phyloP scores from a whole-genome alignment of 2,888 invertebrate species.

The Dynastes tityus region DNA sequence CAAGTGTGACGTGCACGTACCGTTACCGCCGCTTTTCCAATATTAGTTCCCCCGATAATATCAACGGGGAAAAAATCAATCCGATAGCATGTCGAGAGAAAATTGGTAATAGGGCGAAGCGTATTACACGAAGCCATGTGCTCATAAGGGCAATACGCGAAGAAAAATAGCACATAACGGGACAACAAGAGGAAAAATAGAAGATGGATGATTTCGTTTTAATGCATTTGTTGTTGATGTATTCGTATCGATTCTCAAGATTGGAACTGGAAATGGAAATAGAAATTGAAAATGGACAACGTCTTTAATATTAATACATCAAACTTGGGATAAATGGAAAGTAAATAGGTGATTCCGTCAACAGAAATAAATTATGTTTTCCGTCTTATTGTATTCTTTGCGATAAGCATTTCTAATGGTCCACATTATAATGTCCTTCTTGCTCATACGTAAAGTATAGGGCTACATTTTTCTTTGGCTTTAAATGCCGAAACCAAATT shows the following conservation, averaged over 20 bases:
- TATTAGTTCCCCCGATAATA: slow-evolving; percentile 38
- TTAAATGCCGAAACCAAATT: no score
- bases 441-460: not conserved
- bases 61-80: slow-evolving; percentile 32
- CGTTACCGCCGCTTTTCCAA: slow-evolving; percentile 32
- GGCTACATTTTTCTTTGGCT: no score
- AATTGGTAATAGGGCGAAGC: slow-evolving; percentile 15
- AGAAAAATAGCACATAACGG: slow-evolving; percentile 9
- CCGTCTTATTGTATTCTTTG: not conserved
- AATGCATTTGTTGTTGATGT: slow-evolving; percentile 25
- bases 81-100: slow-evolving; percentile 32
- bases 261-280: slow-evolving; percentile 16
- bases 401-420: not conserved
- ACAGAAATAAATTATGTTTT: not conserved
- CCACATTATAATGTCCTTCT: not conserved
- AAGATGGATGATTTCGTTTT: slow-evolving; percentile 20
- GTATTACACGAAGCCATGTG: slow-evolving; percentile 10
- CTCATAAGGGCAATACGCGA: not conserved
- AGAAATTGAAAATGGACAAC: slow-evolving; percentile 3
- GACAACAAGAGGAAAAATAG: slow-evolving; percentile 11
- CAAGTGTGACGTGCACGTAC: slow-evolving; percentile 25
- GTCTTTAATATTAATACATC: not conserved
- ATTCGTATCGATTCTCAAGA: slow-evolving; percentile 20
- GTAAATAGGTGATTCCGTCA: not conserved
- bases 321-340: not conserved